Conservation (phyloP, 2,113 vertebrate species). For the Dromas ardeola region DNA sequence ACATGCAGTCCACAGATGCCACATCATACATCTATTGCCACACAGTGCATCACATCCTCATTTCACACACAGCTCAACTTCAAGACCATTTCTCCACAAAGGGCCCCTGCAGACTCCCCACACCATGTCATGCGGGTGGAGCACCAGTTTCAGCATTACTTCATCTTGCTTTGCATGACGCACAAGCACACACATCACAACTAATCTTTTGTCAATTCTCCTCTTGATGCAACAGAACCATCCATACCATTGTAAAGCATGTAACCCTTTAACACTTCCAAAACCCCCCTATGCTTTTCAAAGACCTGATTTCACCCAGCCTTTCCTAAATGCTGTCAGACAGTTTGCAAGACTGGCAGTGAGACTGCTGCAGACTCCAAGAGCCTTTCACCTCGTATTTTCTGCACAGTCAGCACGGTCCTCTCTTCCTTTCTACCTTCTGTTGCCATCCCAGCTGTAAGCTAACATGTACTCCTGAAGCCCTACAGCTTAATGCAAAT, state of each 20-base stretch:
- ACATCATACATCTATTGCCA: accelerated
- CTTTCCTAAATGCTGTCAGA: not conserved
- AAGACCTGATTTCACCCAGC: not conserved
- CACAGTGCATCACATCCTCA: not conserved
- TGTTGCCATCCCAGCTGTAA: not conserved
- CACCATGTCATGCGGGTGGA: accelerated
- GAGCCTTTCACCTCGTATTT: not conserved
- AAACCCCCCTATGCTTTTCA: accelerated
- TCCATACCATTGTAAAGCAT: accelerated
- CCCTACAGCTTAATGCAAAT: not conserved
- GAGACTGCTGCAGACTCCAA: not conserved
- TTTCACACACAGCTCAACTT: accelerated
- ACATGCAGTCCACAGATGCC: not conserved
- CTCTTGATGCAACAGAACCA: not conserved
- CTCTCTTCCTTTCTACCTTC: not conserved
- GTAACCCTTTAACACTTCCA: not conserved
- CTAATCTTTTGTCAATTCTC: not conserved
- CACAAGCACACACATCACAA: not conserved
- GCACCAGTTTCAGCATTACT: not conserved
- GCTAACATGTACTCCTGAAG: not conserved
- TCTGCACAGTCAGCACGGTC: not conserved
- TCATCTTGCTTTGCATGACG: not conserved
- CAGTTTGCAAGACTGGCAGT: not conserved
- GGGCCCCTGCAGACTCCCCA: not conserved
- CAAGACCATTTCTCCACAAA: not conserved